A percentile compares a stretch with the other conserved stretches of the same genome.
Evolutionary conservation across 2,888 invertebrate genomes (phyloP).

Genomic region (Poecilobothrus nobilitatus): DNA sequence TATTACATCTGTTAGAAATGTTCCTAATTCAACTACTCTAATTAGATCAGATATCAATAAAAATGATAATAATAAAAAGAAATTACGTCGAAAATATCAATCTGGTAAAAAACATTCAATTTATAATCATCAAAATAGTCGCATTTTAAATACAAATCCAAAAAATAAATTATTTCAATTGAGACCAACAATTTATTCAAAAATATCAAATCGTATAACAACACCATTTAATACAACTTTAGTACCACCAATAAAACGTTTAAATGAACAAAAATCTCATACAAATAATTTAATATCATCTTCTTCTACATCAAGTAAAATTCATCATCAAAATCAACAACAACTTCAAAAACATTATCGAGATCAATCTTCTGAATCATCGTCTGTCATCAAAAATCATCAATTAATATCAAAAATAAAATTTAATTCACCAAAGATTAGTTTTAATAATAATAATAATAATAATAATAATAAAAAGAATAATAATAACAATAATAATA

Average conservation of each 20-base stretch:
- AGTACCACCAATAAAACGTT: background rate
- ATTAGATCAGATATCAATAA: background rate
- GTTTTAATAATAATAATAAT: background rate
- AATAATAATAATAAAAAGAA: too few relatives aligned
- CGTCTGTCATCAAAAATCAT: background rate
- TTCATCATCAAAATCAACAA: background rate
- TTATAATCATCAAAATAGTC: constrained; percentile 1
- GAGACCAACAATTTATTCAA: too few relatives aligned
- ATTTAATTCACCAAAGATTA: constrained; percentile 1
- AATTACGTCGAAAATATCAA: background rate
- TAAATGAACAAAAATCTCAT: background rate
- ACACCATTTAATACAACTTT: background rate
- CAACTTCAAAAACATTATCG: background rate
- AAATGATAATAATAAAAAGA: background rate
- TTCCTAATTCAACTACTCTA: background rate
- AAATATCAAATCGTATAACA: background rate
- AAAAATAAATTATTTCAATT: background rate
- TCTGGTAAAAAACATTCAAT: background rate
- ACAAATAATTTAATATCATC: background rate
- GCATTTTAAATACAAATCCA: background rate
- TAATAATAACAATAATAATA: background rate
- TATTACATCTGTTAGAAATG: background rate
- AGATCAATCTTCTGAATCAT: background rate
- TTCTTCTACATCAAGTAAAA: background rate
- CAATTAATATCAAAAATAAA: background rate